Base-by-base conservation (phyloP, 2,113 vertebrate genomes). In the Psittacula cyanocephala region DNA sequence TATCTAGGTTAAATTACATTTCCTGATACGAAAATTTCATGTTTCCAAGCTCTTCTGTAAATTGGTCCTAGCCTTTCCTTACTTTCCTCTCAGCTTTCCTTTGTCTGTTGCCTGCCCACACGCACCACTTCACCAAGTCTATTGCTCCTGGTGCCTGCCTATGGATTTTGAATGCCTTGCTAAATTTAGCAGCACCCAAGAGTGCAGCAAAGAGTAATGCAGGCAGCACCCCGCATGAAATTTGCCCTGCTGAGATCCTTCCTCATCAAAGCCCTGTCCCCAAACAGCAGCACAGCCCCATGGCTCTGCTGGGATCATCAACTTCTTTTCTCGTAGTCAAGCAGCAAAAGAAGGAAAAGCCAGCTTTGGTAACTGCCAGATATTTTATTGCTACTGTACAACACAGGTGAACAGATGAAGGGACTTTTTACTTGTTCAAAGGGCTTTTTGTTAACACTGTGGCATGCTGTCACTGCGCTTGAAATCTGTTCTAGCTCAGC, bases 151-250 rank as follows among this genome's bases (percentile, higher is more conserved):
- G 44, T 39, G 47, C 53, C 62, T 47, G 52, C 81, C 62, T 64
- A 9, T 46, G 65, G 43, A 60, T 71, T 89, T 59, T 49, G 57
- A 35, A 68, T 41, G 29, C 59, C 29, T 59, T 33, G 23, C 27
- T 43, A 47, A 20, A 12, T 31, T 76, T 22, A 59, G 25, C 55
- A 46, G 28, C 39, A n/a, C 11, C 55, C 7, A 1, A 41, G 24
- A 53, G 17, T 0, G 0, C 17, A 79, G 50, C 35, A 76, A 20
- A 82, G 57, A n/a, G 65, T 62, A 19, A 15, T 7, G 29, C 39
- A 33, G 44, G 44, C 80, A 83, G 33, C 64, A 59, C 9, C n/a
- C 35, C 28, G 23, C 1, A 0, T n/a, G 68, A 72, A 62, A 53
- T 67, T 86, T 2, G 1, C 47, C 27, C 29, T 50, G 17, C 29